Base-by-base conservation (phyloP, 1,140 invertebrate species). In the Nasonia longicornis region DNA sequence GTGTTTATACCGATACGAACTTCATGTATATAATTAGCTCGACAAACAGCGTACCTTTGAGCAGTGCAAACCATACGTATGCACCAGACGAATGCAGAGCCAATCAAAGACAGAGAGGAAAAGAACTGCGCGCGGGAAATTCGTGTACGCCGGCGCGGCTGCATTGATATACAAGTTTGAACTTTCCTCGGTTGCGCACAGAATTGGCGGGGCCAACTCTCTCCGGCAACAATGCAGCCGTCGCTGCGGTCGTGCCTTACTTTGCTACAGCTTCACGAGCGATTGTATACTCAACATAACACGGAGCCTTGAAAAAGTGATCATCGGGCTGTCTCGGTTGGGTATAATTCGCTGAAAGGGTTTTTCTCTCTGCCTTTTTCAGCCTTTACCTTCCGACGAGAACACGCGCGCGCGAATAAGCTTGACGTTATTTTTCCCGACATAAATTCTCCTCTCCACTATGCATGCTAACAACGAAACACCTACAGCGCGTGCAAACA, bases 21-120 rank as follows among this genome's bases (percentile, higher is more conserved):
- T 83, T 1, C 26, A 26, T 26, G 4, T 35, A 58, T 42, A 42
- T 86, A 86, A 86, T 85, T 85, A 83, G 79, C 83, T 85, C 83
- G 84, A 83, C 82, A 80, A 86, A 80, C 84, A 84, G 58, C 75
- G 74, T 79, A 80, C 79, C 38, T 42, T 74, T 58, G 14, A 71
- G 16, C 16, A 58, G 4, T 58, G 4, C 6, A 52, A 16, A 52
- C 3, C 48, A 52, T 52, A 11, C 48, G 16, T 3, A 52, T 20
- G 8, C 48, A 58, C 52, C 31, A 35, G 52, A 6, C 20, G 52
- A 58, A 20, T 58, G 20, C 52, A 4, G 52, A 6, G 52, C 52
- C 16, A 58, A n/a, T 70, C 69, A 70, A 58, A 58, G 35, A 69
- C 29, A 69, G 67, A 7, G 29, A 69, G 26, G 14, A 69, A 14